Conservation (phyloP, 2,113 vertebrate genomes). For the Apodemus sylvaticus region DNA sequence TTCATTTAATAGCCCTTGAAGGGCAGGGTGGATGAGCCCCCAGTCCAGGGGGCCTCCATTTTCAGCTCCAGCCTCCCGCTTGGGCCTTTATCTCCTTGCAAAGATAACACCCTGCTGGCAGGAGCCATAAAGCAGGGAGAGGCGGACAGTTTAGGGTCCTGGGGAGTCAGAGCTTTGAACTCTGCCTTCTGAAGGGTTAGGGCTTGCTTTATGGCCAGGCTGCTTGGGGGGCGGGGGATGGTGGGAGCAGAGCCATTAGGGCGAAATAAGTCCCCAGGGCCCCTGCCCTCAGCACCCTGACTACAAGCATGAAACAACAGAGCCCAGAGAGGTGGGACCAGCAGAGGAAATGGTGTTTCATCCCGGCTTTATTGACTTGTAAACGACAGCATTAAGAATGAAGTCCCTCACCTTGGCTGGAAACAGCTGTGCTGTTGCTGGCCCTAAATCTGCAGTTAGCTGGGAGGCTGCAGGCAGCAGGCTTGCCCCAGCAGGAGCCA, state of each 20-base stretch:
- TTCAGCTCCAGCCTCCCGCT: conserved; percentile 72
- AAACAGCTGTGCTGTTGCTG: conserved; percentile 21
- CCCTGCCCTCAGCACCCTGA: conserved; percentile 4
- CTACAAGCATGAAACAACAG: conserved; percentile 77
- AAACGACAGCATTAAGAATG: conserved; percentile 84
- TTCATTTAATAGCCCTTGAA: background rate
- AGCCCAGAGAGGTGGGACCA: conserved; percentile 79
- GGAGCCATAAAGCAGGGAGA: conserved; percentile 82
- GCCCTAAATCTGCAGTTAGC: background rate
- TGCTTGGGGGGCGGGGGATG: conserved; percentile 83
- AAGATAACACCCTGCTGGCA: conserved; percentile 54
- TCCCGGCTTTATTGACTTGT: conserved; percentile 83
- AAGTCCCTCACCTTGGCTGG: conserved; percentile 74
- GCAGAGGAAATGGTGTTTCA: conserved; percentile 76
- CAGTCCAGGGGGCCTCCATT: background rate
- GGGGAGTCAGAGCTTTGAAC: conserved; percentile 93
- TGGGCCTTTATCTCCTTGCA: conserved; percentile 57
- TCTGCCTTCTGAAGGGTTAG: conserved; percentile 84
- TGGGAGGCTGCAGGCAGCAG: background rate
- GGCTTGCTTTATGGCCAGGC: conserved; percentile 88
- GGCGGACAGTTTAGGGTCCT: conserved; percentile 84
- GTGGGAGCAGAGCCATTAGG: conserved; percentile 94
- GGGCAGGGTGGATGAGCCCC: background rate
- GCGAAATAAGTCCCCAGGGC: conserved; percentile 91
- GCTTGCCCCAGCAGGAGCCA: background rate